Evolutionary conservation across 64 coral and sea anemone species (phyloP), one percentile per base, ranked within the genome.

Genomic region (Montipora cactus): DNA sequence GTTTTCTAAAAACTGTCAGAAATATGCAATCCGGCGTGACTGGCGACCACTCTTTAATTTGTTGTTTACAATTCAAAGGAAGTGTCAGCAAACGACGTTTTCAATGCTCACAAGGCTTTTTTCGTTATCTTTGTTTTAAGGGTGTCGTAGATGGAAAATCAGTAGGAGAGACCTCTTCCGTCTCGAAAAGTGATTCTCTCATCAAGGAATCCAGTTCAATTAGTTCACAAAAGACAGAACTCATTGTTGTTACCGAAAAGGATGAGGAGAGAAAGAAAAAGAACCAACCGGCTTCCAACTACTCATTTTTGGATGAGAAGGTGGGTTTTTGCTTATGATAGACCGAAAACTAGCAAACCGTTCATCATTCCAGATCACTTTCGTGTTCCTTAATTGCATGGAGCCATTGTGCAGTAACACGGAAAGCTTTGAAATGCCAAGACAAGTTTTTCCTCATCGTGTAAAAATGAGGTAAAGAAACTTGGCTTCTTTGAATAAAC

Each of bases 201-300:
- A 8, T 3, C 19, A 92, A 84, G 74, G 68, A 75, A 25, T 67
- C 83, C 49, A 58, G 46, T 22, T 66, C 90, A 11, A 49, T 68
- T 19, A 92, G 64, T 76, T 92, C 55, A 62, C 67, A 76, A 73
- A 92, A 84, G 73, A 92, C 90, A 61, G 52, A 59, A 5, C 49
- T 85, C 2, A 47, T 80, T 67, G 44, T 49, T 25, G 44, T 49
- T 25, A 21, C 49, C 14, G 78, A 59, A 57, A 37, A 28, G 15
- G 25, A 10, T n/a, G 62, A 15, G 3, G 83, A 71, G 3, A 87
- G 16, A 46, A 87, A 49, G 67, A 57, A 87, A 45, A 45, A 87
- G 47, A 47, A 87, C 28, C 16, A 80, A 25, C 7, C 8, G 0
- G 1, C 78, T 59, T 0, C 19, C 10, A 28, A 7, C 58, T 10